Conservation (phyloP, 64 coral and sea anemone species). For the Montipora capricornis region DNA sequence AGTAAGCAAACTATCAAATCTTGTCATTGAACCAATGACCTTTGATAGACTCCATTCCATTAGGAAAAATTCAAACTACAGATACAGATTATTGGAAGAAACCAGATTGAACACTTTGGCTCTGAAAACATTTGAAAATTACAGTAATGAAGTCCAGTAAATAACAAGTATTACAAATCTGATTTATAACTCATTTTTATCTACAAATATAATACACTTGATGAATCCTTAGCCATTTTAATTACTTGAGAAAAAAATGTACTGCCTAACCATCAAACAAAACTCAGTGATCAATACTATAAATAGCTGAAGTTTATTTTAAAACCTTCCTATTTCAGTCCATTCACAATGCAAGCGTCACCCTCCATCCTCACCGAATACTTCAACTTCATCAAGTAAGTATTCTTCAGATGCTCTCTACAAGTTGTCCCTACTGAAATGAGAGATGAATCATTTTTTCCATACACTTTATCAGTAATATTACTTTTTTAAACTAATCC, state of each 20-base stretch:
- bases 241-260: too few species aligned
- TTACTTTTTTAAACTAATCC: background rate
- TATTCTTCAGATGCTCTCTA: background rate
- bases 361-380: background rate
- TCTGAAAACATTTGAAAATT: background rate
- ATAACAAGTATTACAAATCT: background rate
- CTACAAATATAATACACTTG: background rate
- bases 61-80: background rate
- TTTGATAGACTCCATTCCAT: constrained; percentile 5
- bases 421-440: background rate
- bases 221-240: too few species aligned
- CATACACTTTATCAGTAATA: too few species aligned
- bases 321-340: background rate
- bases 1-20: background rate
- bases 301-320: too few species aligned
- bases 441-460: background rate
- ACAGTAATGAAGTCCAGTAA: background rate
- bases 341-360: background rate
- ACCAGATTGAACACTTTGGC: constrained; percentile 2
- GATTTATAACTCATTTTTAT: background rate
- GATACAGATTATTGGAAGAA: constrained; percentile 40
- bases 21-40: constrained; percentile 3
- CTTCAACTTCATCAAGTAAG: constrained; percentile 12
- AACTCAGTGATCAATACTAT: too few species aligned
- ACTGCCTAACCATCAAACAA: too few species aligned